A percentile compares a stretch with the other conserved stretches of the same genome.
phyloP scores from a whole-genome alignment of 2,113 vertebrate genomes.

The Lagenorhynchus albirostris region DNA sequence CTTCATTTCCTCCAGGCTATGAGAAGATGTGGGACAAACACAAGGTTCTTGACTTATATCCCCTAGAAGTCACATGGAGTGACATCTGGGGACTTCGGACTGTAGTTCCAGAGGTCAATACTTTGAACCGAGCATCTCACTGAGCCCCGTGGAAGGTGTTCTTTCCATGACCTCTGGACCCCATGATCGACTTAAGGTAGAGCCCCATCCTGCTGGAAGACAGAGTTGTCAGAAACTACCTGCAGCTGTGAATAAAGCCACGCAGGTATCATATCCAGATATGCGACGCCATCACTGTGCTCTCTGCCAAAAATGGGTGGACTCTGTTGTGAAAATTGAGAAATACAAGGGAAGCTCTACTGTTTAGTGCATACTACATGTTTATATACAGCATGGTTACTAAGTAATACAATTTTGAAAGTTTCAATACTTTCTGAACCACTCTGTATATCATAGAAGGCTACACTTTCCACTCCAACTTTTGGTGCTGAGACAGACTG shows the following conservation, averaged over 20 bases:
- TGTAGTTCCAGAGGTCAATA: not conserved
- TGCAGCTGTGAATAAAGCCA: not conserved
- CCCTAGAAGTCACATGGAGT: not conserved
- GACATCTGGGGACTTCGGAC: not conserved
- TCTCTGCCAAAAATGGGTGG: not conserved
- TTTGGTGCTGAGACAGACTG: not conserved
- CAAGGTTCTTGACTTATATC: not conserved
- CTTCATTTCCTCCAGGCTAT: not conserved
- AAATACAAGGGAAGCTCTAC: not conserved
- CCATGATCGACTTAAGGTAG: not conserved
- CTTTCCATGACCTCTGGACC: not conserved
- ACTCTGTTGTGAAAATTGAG: not conserved
- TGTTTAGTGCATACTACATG: not conserved
- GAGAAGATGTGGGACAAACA: not conserved
- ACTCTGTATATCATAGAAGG: not conserved
- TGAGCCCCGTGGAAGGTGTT: not conserved
- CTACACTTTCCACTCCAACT: not conserved
- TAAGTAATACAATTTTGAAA: not conserved
- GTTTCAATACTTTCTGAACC: not conserved
- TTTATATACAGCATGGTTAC: not conserved
- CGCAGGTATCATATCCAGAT: not conserved
- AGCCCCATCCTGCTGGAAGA: not conserved
- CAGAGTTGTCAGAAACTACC: not conserved
- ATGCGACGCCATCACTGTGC: fast-evolving
- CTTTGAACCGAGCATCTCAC: not conserved